phyloP scores from a whole-genome alignment of 2,888 invertebrate genomes.

The Mesodorylaimus sp. region DNA sequence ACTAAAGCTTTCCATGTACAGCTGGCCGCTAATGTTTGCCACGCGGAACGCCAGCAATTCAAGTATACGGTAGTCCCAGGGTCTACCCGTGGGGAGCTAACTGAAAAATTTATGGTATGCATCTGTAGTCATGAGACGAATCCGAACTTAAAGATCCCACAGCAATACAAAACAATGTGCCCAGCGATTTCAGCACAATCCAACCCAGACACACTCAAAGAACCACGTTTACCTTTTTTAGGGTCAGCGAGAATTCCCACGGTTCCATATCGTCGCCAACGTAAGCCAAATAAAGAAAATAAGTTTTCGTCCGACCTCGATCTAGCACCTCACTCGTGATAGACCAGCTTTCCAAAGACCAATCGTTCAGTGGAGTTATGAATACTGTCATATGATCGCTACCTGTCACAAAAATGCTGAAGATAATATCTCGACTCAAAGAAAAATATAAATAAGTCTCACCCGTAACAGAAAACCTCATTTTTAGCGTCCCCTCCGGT shows the following conservation, averaged over 20 bases:
- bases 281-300: conserved; percentile 4
- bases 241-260: background rate
- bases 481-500: conserved; percentile 12
- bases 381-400: conserved; percentile 50
- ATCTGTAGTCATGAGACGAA: no score
- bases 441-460: conserved; percentile 9
- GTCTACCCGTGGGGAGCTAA: no score
- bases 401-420: conserved; percentile 33
- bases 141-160: no score
- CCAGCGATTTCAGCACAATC: no score
- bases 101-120: no score
- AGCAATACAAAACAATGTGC: no score
- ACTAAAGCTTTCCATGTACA: no score
- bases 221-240: background rate
- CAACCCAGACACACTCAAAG: no score
- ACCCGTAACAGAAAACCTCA: conserved; percentile 26
- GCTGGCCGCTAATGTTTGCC: no score
- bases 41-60: no score
- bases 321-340: background rate
- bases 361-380: conserved; percentile 43
- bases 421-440: background rate
- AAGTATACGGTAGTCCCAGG: no score
- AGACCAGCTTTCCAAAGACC: conserved; percentile 32
- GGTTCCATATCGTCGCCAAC: background rate
- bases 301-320: no score